Base-by-base conservation (phyloP, 2,888 invertebrate species). In the Lapara coniferarum region DNA sequence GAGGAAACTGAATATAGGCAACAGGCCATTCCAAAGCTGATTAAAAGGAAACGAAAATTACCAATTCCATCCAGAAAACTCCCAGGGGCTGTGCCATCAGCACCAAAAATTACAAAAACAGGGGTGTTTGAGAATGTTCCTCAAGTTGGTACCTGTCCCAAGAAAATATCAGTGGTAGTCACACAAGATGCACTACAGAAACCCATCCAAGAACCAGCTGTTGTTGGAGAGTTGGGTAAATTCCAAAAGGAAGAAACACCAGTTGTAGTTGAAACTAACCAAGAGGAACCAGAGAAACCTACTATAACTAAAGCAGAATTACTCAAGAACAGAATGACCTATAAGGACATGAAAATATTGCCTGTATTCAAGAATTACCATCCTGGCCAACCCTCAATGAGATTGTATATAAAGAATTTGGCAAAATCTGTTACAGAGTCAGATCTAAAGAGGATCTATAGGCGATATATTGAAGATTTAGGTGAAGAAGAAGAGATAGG, bases 331-430 rank as follows among this genome's bases (percentile, higher is more conserved):
- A 95, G 96, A 83, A 94, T 98, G 74, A 95, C 96, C 4, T 88
- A 91, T 66, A 95, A 95, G 82, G 97, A 98, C 85, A 95, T 97
- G 88, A 95, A 95, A 81, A 88, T 96, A 25, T 87, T 98, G 74
- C 95, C 97, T 7, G 96, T 98, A 25, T 98, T 97, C 83, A 97
- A 97, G 85, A 97, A 97, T 82, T 99, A 99, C 87, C 95, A 96
- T 74, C 94, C 96, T 10, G 98, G 98, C 0, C 95, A 96, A 69
- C 96, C 97, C 6, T 97, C 97, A 25, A 96, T 96, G 91, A 95
- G 98, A 74, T 89, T 99, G n/a, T 99, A 99, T 81, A 96, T 99
- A 44, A 99, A 99, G 86, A 99, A 99, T 92, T 95, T 98, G 67
- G 95, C 97, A 0, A 98, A 98, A 91, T 95, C 95, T 75, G 97